Percentiles rank a stretch among this genome's conserved stretches.
These are phyloP conservation scores for Anser brachyrhynchus DNA, from an alignment of 2,113 vertebrate genomes.

Conservation along the genomic window DNA sequence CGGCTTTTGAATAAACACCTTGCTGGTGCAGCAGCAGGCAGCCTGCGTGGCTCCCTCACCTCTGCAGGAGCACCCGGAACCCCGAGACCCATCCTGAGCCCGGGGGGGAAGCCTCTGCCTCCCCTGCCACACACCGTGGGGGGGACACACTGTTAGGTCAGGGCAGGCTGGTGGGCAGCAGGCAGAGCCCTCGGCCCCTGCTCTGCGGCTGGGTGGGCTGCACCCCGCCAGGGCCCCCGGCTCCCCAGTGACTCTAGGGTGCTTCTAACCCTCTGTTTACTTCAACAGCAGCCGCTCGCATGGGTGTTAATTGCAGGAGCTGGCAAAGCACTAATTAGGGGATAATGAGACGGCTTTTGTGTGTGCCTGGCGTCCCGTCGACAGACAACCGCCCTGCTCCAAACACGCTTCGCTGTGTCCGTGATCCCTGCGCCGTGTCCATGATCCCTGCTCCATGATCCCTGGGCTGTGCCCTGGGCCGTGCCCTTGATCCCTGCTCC, in stretches of 20 bases:
- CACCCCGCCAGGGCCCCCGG: slow-evolving; percentile 36
- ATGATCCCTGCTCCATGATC: not conserved
- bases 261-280: slow-evolving; percentile 71
- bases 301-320: slow-evolving; percentile 81
- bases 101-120: not conserved
- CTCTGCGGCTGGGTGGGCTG: slow-evolving; percentile 2
- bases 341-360: slow-evolving; percentile 81
- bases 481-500: rapidly evolving
- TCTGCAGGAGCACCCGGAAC: not conserved
- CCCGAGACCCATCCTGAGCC: rapidly evolving
- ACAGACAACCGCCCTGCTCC: not conserved
- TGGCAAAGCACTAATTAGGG: slow-evolving; percentile 79
- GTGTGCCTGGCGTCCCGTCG: slow-evolving; percentile 51
- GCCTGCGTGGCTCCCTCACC: not conserved
- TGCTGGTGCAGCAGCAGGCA: not conserved
- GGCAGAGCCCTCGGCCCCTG: not conserved
- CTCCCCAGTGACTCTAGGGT: slow-evolving; percentile 61
- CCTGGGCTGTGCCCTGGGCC: rapidly evolving
- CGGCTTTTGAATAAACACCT: not conserved
- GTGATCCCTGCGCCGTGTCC: not conserved
- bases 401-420: not conserved
- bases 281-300: slow-evolving; percentile 72
- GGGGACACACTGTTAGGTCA: not conserved
- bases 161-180: not conserved
- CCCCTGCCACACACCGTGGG: not conserved